Evolutionary conservation across 2,113 vertebrate species (phyloP).

Genomic region (Nothocercus nigrocapillus): DNA sequence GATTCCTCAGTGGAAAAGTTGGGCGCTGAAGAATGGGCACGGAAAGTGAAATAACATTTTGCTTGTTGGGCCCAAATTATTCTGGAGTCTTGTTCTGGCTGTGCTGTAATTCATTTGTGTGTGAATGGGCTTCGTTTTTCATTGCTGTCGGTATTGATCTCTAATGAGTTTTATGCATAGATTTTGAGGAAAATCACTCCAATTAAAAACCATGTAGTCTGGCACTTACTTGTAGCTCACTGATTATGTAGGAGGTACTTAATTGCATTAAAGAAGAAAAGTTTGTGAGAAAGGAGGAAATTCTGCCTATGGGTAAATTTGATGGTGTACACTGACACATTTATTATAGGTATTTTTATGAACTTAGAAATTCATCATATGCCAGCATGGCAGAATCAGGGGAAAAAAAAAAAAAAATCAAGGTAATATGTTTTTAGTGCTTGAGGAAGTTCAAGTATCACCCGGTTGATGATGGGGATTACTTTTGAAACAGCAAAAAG

Average conservation of each 20-base stretch:
- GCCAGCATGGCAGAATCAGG: not conserved
- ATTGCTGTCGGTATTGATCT: constrained; percentile 42
- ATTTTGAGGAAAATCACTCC: constrained; percentile 42
- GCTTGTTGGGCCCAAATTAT: constrained; percentile 48
- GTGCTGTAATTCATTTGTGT: constrained; percentile 18
- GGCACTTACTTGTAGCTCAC: not conserved
- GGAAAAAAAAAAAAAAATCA: not conserved
- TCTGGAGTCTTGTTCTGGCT: constrained; percentile 12
- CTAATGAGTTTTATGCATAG: constrained; percentile 31
- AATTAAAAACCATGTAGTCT: constrained; percentile 17
- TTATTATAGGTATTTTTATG: not conserved
- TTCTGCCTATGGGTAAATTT: not conserved
- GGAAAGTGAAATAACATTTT: constrained; percentile 48
- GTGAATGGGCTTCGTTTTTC: not conserved
- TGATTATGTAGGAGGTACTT: not conserved
- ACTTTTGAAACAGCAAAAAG: not conserved
- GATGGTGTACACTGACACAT: not conserved
- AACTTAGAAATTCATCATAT: not conserved
- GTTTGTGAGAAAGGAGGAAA: not conserved
- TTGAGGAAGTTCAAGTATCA: not conserved
- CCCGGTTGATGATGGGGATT: too few relatives aligned
- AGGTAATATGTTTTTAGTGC: not conserved
- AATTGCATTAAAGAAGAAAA: not conserved
- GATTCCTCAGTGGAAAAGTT: constrained; percentile 34
- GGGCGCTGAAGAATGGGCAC: constrained; percentile 34